Conservation (phyloP, 2,888 invertebrate genomes). For the Marronus borbonicus region DNA sequence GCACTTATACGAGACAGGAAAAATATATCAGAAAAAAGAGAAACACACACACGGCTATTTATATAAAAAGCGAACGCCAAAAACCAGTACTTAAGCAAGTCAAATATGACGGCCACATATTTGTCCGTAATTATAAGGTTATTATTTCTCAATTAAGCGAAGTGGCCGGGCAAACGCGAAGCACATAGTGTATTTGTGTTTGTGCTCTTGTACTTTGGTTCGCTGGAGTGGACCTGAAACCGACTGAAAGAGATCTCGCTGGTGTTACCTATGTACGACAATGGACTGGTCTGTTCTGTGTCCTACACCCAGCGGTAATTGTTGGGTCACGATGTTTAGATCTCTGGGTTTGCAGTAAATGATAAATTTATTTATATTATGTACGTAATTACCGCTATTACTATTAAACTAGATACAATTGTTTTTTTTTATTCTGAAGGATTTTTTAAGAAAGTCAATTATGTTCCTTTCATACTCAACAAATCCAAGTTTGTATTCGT, state of each 20-base stretch:
- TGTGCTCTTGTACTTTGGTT: too few relatives aligned
- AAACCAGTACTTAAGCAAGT: constrained; percentile 32
- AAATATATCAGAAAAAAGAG: too few relatives aligned
- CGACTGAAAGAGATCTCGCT: background rate
- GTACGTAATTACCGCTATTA: too few relatives aligned
- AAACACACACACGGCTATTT: too few relatives aligned
- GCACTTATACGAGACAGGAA: too few relatives aligned
- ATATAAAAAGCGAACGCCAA: background rate
- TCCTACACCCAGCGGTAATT: background rate
- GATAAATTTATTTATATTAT: too few relatives aligned
- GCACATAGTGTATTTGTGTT: background rate
- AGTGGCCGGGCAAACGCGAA: constrained; percentile 13
- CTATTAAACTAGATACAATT: too few relatives aligned
- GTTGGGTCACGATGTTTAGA: background rate
- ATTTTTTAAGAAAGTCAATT: too few relatives aligned
- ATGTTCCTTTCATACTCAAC: too few relatives aligned
- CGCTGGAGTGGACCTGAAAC: background rate
- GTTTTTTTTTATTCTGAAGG: too few relatives aligned
- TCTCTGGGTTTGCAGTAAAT: background rate
- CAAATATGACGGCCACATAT: constrained; percentile 35
- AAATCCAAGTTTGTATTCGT: too few relatives aligned
- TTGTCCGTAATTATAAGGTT: constrained; percentile 36
- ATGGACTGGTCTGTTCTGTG: background rate
- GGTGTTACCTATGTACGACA: background rate
- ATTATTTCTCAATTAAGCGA: constrained; percentile 37